A percentile compares a stretch with the other conserved stretches of the same genome.
Conservation (phyloP, 2,888 invertebrate genomes). For the Palloptera scutellata region DNA sequence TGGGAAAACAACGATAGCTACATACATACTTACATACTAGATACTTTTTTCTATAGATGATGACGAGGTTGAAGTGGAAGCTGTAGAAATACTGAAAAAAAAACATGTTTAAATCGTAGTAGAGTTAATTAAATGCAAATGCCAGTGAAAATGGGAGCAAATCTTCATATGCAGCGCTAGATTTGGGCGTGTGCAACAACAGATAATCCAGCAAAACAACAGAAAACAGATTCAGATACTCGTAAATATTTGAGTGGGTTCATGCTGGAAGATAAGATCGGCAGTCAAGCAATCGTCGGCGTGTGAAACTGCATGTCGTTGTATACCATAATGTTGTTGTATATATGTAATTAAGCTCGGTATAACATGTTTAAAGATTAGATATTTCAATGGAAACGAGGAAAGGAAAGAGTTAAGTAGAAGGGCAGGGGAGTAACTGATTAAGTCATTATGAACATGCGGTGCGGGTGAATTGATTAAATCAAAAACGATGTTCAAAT, state of each 20-base stretch:
- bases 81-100: too few relatives aligned
- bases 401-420: too few relatives aligned
- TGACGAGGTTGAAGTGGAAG: too few relatives aligned
- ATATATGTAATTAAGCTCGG: too few relatives aligned
- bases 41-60: not conserved
- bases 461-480: too few relatives aligned
- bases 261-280: not conserved
- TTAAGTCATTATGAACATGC: too few relatives aligned
- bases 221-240: too few relatives aligned
- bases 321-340: too few relatives aligned
- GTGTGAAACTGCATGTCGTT: not conserved
- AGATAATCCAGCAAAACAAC: not conserved
- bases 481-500: too few relatives aligned
- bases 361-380: too few relatives aligned
- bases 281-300: not conserved
- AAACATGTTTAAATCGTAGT: not conserved
- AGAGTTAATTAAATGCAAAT: slow-evolving; percentile 24
- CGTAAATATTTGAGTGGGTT: not conserved
- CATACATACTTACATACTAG: not conserved
- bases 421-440: too few relatives aligned
- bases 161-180: not conserved
- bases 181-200: not conserved
- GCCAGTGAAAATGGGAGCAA: slow-evolving; percentile 22
- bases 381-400: too few relatives aligned
- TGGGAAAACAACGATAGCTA: not conserved